Base-by-base conservation (phyloP, 2,113 vertebrate species). In the Xiphias gladius region DNA sequence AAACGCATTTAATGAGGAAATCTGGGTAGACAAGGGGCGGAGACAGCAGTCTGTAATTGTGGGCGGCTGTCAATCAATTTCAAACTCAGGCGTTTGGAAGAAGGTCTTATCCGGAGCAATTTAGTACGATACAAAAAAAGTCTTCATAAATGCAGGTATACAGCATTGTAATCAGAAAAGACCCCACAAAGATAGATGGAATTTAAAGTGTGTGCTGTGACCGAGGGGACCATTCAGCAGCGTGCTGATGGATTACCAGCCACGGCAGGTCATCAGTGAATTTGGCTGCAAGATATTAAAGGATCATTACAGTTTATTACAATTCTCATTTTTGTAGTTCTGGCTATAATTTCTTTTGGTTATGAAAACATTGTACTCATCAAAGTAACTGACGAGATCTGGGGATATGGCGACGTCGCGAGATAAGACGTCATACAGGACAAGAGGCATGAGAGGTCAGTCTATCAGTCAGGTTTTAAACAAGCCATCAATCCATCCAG, bases 1-100 rank as follows among this genome's bases (percentile, higher is more conserved):
- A 52, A 4, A 54, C 19, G 20, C 57, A 66, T 80, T 69, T 90
- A 88, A 92, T 88, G 89, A 88, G 86, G 66, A 83, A 79, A 88
- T 79, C 73, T 63, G 74, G 32, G 52, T 52, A 76, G 88, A 84
- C 57, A 28, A 55, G 83, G 73, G 81, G 62, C 26, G 79, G 82
- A 37, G 59, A 66, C 64, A 35, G 65, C 61, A 6, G 69, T 58
- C 66, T 61, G 73, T 83, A 71, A 37, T 67, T 1, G 57, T 70
- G 58, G 69, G 54, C 52, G 41, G 28, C 86, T 85, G 83, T 85
- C 89, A 86, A 20, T 86, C 89, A n/a, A 5, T 48, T 54, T 75
- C 16, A 82, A 48, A 63, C 50, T 55, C 43, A 46, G 30, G 32
- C 37, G 17, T 52, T 72, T 20, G 46, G 58, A 26, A 55, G 43